Evolutionary conservation across 2,113 vertebrate species (phyloP).

Genomic region (Typhlomys cinereus): DNA sequence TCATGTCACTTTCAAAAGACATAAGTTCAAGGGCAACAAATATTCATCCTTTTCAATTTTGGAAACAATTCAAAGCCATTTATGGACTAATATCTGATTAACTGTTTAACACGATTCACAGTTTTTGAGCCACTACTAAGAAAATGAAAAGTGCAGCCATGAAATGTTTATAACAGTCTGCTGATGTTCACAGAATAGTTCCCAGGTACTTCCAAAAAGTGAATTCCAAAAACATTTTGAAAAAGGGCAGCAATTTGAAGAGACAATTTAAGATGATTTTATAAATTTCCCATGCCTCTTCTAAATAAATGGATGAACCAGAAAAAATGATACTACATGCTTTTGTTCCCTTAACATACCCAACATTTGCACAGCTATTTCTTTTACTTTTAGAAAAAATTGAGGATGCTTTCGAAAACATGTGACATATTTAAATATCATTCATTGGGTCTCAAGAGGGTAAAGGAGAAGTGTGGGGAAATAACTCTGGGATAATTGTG

Average conservation of each 20-base stretch:
- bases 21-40: slow-evolving; percentile 6
- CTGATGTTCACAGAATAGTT: not conserved
- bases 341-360: not conserved
- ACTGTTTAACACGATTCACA: not conserved
- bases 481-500: not conserved
- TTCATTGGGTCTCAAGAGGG: not conserved
- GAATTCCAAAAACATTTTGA: slow-evolving; percentile 6
- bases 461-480: not conserved
- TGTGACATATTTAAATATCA: slow-evolving; percentile 31
- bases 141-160: slow-evolving; percentile 12
- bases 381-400: slow-evolving; percentile 29
- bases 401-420: not conserved
- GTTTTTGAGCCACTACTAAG: slow-evolving; percentile 9
- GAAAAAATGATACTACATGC: not conserved
- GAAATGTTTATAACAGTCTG: not conserved
- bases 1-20: not conserved
- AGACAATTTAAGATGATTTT: not conserved
- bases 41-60: slow-evolving; percentile 8
- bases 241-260: not conserved
- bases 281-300: not conserved
- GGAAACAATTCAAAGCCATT: slow-evolving; percentile 36
- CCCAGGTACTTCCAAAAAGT: not conserved
- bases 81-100: not conserved
- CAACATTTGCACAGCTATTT: not conserved
- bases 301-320: slow-evolving; percentile 22